Evolutionary conservation across 2,113 vertebrate genomes (phyloP), one percentile per base, ranked within the genome.

Genomic region (Hippocampus abdominalis): DNA sequence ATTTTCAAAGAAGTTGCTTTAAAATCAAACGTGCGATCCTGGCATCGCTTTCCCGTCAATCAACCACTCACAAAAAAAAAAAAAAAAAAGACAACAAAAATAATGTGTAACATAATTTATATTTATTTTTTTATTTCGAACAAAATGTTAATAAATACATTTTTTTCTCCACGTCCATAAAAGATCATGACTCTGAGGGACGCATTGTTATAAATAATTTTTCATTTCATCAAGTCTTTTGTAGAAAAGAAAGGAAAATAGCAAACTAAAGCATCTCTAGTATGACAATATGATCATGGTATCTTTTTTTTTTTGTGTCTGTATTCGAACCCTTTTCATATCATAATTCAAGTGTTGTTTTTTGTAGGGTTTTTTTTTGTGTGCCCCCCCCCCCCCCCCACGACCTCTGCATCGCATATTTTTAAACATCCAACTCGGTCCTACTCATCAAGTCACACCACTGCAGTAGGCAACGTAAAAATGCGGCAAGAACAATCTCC

Each of bases 71-170:
- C 59, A 79, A 75, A 72, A 81, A 79, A 65, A 48, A 81, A 79
- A 79, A 75, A 72, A 81, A 79, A 65, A 48, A 81, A 79, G 66
- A 53, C 75, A 80, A 86, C 78, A 86, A 84, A 32, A 87, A 77
- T 88, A 73, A 89, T 89, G 89, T 89, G 89, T 92, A 90, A 92
- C 90, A 90, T 91, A 89, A 89, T 90, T 91, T 90, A 90, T 90
- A 91, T 92, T 90, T 91, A 92, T 36, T 91, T 91, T 92, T 91
- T 91, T 89, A 85, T 86, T 91, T 91, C 87, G 88, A 92, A 91
- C 90, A 92, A 90, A 92, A 91, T 90, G 88, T 90, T 91, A 90
- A 92, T 91, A 92, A 92, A 92, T 91, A 90, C 89, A 90, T 90
- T 90, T 79, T 84, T 91, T 86, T 18, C 15, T 86, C 1, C 15